A percentile compares a stretch with the other conserved stretches of the same genome.
Evolutionary conservation across 2,888 invertebrate species (phyloP).

Genomic region (Keiferia lycopersicella): DNA sequence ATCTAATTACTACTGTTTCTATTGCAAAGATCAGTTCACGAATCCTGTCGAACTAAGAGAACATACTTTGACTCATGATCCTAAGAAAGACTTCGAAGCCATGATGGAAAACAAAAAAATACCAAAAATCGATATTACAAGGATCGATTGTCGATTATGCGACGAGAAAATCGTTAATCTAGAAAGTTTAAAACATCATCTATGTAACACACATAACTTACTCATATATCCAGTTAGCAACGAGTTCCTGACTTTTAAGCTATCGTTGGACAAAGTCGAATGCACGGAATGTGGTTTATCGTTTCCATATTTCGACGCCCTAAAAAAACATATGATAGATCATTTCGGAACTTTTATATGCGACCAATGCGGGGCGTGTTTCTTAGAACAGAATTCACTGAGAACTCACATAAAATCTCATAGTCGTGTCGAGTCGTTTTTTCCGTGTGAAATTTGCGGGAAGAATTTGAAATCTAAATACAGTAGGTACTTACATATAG

Average conservation of each 20-base stretch:
- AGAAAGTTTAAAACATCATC: slow-evolving; percentile 55
- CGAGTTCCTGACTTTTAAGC: slow-evolving; percentile 64
- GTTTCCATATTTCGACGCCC: slow-evolving; percentile 64
- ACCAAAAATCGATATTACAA: slow-evolving; percentile 70
- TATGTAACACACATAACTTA: slow-evolving; percentile 50
- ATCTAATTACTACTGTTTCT: slow-evolving; percentile 71
- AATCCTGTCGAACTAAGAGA: slow-evolving; percentile 64
- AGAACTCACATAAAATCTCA: slow-evolving; percentile 68
- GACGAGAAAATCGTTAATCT: slow-evolving; percentile 60
- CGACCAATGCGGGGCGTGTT: slow-evolving; percentile 71
- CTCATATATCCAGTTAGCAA: slow-evolving; percentile 52
- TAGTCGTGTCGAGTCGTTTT: slow-evolving; percentile 69
- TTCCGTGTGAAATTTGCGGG: slow-evolving; percentile 75
- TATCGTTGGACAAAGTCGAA: slow-evolving; percentile 56
- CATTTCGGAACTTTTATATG: slow-evolving; percentile 69
- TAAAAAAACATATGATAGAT: slow-evolving; percentile 68
- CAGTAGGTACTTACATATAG: slow-evolving; percentile 62
- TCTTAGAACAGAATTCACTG: slow-evolving; percentile 68
- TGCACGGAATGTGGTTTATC: slow-evolving; percentile 63
- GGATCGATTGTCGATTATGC: slow-evolving; percentile 55
- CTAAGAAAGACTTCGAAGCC: slow-evolving; percentile 51
- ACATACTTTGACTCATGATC: slow-evolving; percentile 65
- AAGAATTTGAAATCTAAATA: slow-evolving; percentile 69
- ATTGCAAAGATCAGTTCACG: slow-evolving; percentile 69
- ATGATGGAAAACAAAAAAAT: slow-evolving; percentile 65